Base-by-base conservation (phyloP, 2,888 invertebrate species). In the Luffia ferchaultella region DNA sequence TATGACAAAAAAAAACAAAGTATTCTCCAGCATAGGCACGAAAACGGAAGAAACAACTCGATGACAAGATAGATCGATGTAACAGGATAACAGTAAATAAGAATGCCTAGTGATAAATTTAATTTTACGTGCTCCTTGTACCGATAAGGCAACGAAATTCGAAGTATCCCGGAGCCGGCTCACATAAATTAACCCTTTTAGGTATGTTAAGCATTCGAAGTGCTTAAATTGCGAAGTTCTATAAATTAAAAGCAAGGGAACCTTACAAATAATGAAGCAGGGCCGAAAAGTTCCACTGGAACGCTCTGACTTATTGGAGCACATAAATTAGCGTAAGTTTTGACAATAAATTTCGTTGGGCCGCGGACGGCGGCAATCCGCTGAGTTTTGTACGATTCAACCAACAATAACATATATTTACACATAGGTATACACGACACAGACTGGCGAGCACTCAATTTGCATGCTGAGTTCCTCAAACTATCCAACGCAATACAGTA, bases 261-360 rank as follows among this genome's bases (percentile, higher is more conserved):
- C 52, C 45, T 45, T 49, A 50, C 69, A 75, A 76, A 77, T 76
- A 76, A 78, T 76, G 75, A 76, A 76, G 74, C 73, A 65, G 65
- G 60, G 58, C 63, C 61, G 56, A 69, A 76, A 76, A 71, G 70
- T 75, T 64, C 58, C 52, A 52, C 62, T 60, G 59, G 58, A 62
- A 61, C 60, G 65, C 68, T 62, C 65, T 74, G 70, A 78, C 74
- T 78, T 79, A 76, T 77, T 73, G 72, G 70, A 63, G 66, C 64
- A 71, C 71, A 74, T 79, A 78, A 79, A 78, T 79, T 74, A 75
- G 67, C 54, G 60, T 62, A 77, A 77, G 72, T 78, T 78, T 73
- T 69, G 64, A 68, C 71, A 63, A 72, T 77, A 76, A 77, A 76
- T 77, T 59, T 60, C 47, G 57, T 58, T 54, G 60, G 62, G 60